Percentiles rank a stretch among this genome's conserved stretches.
These are phyloP conservation scores for Furcula furcula DNA, from an alignment of 2,888 invertebrate species.

Conservation along the genomic window DNA sequence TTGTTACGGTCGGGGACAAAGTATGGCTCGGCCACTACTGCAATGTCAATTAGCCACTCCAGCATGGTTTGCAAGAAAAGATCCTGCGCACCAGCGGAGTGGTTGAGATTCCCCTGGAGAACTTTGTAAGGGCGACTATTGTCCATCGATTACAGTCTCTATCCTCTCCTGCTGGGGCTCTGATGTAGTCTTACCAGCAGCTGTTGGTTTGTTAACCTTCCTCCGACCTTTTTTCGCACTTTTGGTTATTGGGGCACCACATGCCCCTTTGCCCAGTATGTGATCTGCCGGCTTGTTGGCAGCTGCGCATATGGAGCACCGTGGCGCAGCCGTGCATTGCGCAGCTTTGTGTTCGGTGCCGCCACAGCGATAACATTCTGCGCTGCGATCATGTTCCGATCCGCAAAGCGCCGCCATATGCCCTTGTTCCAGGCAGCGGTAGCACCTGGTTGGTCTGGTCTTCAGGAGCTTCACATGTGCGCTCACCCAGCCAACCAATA, in stretches of 20 bases:
- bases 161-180: neutral
- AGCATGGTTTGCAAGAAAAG: conserved; percentile 6
- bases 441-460: neutral
- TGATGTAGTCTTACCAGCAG: too few relatives aligned
- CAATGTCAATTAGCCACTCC: conserved; percentile 4
- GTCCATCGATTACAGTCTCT: neutral
- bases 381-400: neutral
- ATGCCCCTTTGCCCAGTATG: neutral
- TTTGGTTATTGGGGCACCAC: neutral
- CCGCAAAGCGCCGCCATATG: neutral
- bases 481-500: neutral
- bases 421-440: neutral
- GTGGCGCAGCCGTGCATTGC: neutral
- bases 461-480: neutral
- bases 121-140: neutral
- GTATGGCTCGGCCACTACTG: conserved; percentile 5
- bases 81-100: conserved; percentile 9
- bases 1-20: neutral
- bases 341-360: neutral
- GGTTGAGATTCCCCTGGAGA: conserved; percentile 10
- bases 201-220: neutral
- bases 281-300: neutral
- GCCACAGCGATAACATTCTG: neutral
- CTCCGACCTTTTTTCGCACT: too few relatives aligned
- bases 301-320: neutral